Percentiles rank a stretch among this genome's conserved stretches.
Conservation (phyloP, 2,888 invertebrate species). For the Parochlus steinenii region DNA sequence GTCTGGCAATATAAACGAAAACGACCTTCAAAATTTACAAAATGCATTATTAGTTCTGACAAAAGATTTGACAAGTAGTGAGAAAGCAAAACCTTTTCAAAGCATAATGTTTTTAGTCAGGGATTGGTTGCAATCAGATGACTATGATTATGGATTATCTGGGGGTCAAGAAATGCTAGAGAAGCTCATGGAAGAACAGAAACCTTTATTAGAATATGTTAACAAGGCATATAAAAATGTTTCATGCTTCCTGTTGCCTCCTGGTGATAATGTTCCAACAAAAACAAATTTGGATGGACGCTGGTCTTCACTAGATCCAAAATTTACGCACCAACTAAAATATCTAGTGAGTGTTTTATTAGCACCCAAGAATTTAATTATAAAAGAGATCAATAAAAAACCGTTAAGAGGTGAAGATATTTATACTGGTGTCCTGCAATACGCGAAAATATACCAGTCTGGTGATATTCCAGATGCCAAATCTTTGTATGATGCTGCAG, state of each 20-base stretch:
- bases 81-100: constrained; percentile 9
- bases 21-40: constrained; percentile 9
- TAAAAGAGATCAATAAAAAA: no score
- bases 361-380: no score
- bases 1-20: constrained; percentile 8
- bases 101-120: constrained; percentile 11
- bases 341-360: no score
- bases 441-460: no score
- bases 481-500: no score
- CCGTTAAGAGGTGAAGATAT: no score
- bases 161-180: constrained; percentile 5
- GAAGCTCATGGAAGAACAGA: neutral
- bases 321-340: no score
- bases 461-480: no score
- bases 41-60: constrained; percentile 5
- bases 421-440: no score
- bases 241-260: constrained; percentile 10
- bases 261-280: no score
- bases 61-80: neutral
- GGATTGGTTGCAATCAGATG: constrained; percentile 3
- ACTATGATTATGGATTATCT: constrained; percentile 1
- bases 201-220: constrained; percentile 1
- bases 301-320: no score
- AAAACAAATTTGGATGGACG: no score
- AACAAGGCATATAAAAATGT: constrained; percentile 4